Percentiles rank a stretch among this genome's conserved stretches.
phyloP scores from a whole-genome alignment of 2,797 vertebrate genomes.

The Tarsius wallacei region DNA sequence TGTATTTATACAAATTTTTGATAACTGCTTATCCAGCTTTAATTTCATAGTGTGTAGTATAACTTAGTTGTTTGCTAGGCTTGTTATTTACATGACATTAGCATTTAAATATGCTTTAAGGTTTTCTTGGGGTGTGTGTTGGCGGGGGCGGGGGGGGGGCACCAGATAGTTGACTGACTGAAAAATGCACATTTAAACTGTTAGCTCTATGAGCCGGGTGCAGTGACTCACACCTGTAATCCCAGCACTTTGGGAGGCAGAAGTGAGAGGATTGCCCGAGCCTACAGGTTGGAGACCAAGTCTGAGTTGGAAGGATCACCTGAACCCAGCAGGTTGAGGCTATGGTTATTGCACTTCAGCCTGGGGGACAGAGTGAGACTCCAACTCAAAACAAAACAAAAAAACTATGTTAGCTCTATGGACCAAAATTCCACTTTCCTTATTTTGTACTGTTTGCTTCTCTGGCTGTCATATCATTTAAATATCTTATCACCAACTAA shows the following conservation, averaged over 20 bases:
- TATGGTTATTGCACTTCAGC: too few relatives aligned
- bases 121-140: neutral
- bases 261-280: too few relatives aligned
- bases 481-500: neutral
- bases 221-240: too few relatives aligned
- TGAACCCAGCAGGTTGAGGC: too few relatives aligned
- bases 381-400: too few relatives aligned
- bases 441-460: conserved; percentile 40
- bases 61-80: neutral
- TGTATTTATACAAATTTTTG: conserved; percentile 13
- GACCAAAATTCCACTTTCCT: conserved; percentile 49
- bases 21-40: neutral
- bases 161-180: neutral
- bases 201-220: too few relatives aligned
- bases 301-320: too few relatives aligned
- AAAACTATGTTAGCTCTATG: neutral
- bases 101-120: conserved; percentile 39
- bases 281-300: too few relatives aligned
- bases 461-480: conserved; percentile 55
- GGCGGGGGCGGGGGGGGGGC: too few relatives aligned
- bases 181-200: conserved; percentile 13
- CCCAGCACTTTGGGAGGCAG: too few relatives aligned
- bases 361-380: too few relatives aligned
- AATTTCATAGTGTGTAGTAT: conserved; percentile 18
- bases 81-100: conserved; percentile 46